Base-by-base conservation (phyloP, 2,888 invertebrate genomes). In the Halictus quadricinctus region DNA sequence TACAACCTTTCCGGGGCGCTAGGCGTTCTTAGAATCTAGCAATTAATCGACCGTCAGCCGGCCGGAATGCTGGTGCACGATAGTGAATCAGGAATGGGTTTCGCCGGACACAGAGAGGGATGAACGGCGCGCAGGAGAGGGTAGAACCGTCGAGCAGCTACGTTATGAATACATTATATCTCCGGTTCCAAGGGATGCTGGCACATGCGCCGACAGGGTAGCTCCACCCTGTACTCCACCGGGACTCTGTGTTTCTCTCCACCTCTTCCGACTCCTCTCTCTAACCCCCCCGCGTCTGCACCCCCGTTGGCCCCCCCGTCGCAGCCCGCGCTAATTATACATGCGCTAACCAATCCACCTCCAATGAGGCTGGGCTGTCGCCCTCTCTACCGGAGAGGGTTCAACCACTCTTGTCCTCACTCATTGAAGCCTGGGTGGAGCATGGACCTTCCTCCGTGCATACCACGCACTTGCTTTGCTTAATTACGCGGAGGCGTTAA, bases 401-500 rank as follows among this genome's bases (percentile, higher is more conserved):
- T 87, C 87, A 87, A 86, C 90, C 88, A 84, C 84, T 90, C 90
- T 88, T 81, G 86, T 87, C 85, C 87, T 86, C 87, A 80, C 90
- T 83, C 86, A 80, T 77, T 80, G 86, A 89, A 90, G 87, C 85
- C 92, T 92, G 92, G 91, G 92, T 90, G 91, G 92, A 91, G 92
- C 91, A 83, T 90, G 86, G 80, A 88, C 85, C 88, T 88, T 88
- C 88, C 91, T 91, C 88, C 60, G 64, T 72, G 80, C 79, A 77
- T 78, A 77, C 76, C 72, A 66, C 72, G 72, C 78, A 80, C 84
- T 89, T 92, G 92, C 93, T 92, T 93, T 93, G 93, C 93, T 93
- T 94, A 94, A 94, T 94, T 94, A 94, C 92, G 89, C 90, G 92
- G 91, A 94, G 94, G 94, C 94, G 94, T 94, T 93, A 94, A 94